Conservation (phyloP, 30 jellyfish, hydroid and myxozoan genomes). For the Rhopilema esculentum region DNA sequence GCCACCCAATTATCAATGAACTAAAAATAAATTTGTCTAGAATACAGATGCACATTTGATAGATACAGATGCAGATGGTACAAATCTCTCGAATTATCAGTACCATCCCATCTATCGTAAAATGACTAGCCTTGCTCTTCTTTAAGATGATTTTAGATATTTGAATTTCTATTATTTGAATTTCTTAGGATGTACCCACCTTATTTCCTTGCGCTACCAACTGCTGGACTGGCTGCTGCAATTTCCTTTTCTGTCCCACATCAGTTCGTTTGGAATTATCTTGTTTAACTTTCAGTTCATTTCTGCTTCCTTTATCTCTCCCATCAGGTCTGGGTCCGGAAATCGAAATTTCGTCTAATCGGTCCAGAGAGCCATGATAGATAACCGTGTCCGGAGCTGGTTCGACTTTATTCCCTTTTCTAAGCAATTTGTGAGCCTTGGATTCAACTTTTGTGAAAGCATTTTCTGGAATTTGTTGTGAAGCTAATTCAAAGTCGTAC, state of each 20-base stretch:
- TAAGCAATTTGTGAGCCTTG: slow-evolving; percentile 40
- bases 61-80: no score
- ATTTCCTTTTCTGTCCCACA: slow-evolving; percentile 44
- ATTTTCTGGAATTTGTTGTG: slow-evolving; percentile 13
- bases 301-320: slow-evolving; percentile 45
- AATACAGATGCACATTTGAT: no score
- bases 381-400: slow-evolving; percentile 58
- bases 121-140: no score
- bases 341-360: slow-evolving; percentile 91
- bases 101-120: no score
- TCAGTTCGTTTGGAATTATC: slow-evolving; percentile 52
- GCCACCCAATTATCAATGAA: no score
- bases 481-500: slow-evolving; percentile 32
- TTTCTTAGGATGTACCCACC: background rate
- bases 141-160: no score
- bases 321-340: slow-evolving; percentile 97
- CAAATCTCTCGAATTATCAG: no score
- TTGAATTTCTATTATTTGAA: background rate
- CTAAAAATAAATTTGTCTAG: no score
- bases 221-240: slow-evolving; percentile 28
- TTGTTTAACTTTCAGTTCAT: slow-evolving; percentile 24
- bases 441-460: slow-evolving; percentile 70
- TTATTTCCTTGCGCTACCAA: background rate
- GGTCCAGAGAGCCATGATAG: slow-evolving; percentile 68
- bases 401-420: slow-evolving; percentile 73